Conservation (phyloP, 1,140 invertebrate species). For the Drosophila yakuba region DNA sequence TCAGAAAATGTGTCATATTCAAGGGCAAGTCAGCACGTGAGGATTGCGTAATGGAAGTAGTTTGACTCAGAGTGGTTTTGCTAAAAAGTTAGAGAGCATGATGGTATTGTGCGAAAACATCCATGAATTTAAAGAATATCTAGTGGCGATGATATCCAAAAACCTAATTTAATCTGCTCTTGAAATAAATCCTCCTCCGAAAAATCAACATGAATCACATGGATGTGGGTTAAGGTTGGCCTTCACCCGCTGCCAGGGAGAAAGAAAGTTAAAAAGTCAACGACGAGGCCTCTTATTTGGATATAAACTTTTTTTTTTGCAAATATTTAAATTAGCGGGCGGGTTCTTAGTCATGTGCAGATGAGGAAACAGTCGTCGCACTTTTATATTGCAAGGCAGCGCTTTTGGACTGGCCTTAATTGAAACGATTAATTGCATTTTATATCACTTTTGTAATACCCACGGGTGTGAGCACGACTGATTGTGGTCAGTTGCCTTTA, state of each 20-base stretch:
- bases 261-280: constrained; percentile 51
- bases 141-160: too few species aligned
- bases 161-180: constrained; percentile 50
- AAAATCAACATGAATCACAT: constrained; percentile 24
- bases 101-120: too few species aligned
- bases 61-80: background rate
- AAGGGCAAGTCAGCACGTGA: constrained; percentile 31
- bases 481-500: constrained; percentile 51
- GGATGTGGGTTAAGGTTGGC: constrained; percentile 74
- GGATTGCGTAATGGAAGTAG: constrained; percentile 23
- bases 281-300: constrained; percentile 37
- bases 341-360: constrained; percentile 48
- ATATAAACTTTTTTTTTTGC: constrained; percentile 25
- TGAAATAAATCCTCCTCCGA: constrained; percentile 66
- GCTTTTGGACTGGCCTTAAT: constrained; percentile 45
- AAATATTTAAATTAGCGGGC: constrained; percentile 42
- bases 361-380: constrained; percentile 16
- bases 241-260: constrained; percentile 34
- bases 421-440: constrained; percentile 59
- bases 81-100: too few species aligned
- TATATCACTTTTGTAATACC: constrained; percentile 37
- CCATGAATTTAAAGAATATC: too few species aligned
- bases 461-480: constrained; percentile 27
- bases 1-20: constrained; percentile 17
- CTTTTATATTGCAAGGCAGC: constrained; percentile 24